Evolutionary conservation across 2,113 vertebrate species (phyloP), one percentile per base, ranked within the genome.

Genomic region (Agelaius phoeniceus): DNA sequence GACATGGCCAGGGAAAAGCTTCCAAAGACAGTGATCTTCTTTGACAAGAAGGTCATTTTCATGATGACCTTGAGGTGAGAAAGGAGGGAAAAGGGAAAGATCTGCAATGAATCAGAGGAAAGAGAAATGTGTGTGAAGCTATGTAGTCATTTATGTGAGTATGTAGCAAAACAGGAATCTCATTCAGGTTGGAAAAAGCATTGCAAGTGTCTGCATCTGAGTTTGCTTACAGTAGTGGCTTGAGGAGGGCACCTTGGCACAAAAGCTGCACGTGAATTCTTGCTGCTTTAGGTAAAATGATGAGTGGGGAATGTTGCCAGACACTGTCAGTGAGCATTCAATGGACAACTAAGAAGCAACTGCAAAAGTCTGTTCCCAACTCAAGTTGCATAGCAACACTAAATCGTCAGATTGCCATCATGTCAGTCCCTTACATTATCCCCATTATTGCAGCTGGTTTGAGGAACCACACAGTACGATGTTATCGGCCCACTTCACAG

Each of bases 321-420:
- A 96, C 93, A 84, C 91, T 84, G 73, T 90, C 94, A 84, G 82
- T 95, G 92, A 96, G 65, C 84, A 86, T 96, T 96, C 91, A 84
- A 65, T 21, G 67, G 90, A 95, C 82, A 97, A 89, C 93, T 88
- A 94, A 92, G 90, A 97, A 96, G 89, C 78, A 95, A 93, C 79
- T 90, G 91, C 89, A 92, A 94, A 97, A 96, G 95, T 96, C 89
- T 96, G 81, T 96, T 95, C 79, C 92, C 89, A 96, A 90, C 91
- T 95, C 93, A 94, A 93, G 97, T 98, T 97, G 97, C 97, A 97
- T 98, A 97, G 98, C 97, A 98, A 98, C 98, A 95, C 83, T 85
- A 95, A 97, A 94, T 93, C 19, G n/a, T 97, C 97, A 95, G 97
- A 94, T 98, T 95, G 96, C 96, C 93, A 59, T 97, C 96, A 90